Evolutionary conservation across 1,140 invertebrate genomes (phyloP).

Genomic region (Drosophila neocordata): DNA sequence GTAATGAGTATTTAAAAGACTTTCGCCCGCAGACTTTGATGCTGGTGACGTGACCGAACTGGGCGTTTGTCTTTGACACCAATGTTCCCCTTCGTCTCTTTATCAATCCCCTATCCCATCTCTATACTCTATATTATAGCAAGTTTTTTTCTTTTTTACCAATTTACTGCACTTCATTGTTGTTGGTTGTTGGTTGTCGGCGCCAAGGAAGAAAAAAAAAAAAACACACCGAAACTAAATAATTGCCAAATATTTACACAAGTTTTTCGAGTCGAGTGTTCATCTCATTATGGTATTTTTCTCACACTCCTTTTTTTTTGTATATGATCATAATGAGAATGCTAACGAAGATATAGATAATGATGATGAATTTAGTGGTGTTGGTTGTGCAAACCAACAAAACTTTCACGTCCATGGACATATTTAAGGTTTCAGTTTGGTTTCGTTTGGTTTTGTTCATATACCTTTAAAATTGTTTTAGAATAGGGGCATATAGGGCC

Average conservation of each 20-base stretch:
- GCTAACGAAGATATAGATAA: neutral
- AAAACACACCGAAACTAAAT: slow-evolving; percentile 64
- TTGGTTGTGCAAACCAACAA: neutral
- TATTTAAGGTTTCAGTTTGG: slow-evolving; percentile 14
- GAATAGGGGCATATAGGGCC: neutral
- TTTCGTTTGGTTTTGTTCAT: slow-evolving; percentile 12
- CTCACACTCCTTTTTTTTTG: slow-evolving; percentile 16
- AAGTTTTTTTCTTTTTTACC: slow-evolving; percentile 63
- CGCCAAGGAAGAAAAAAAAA: neutral
- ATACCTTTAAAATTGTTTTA: neutral
- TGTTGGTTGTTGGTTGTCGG: slow-evolving; percentile 46
- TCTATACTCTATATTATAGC: slow-evolving; percentile 23
- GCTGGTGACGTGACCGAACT: slow-evolving; percentile 4
- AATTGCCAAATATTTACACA: slow-evolving; percentile 76
- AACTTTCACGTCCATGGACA: slow-evolving; percentile 1
- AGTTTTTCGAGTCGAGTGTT: slow-evolving; percentile 56
- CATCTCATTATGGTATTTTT: slow-evolving; percentile 69
- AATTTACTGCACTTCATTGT: slow-evolving; percentile 63
- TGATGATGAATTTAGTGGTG: neutral
- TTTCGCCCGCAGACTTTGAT: slow-evolving; percentile 56
- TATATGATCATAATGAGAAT: neutral
- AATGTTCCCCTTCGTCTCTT: neutral
- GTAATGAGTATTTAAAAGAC: slow-evolving; percentile 78
- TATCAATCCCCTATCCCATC: neutral
- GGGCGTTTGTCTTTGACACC: slow-evolving; percentile 62